phyloP scores from a whole-genome alignment of 2,888 invertebrate species.

The Tachina grossa region DNA sequence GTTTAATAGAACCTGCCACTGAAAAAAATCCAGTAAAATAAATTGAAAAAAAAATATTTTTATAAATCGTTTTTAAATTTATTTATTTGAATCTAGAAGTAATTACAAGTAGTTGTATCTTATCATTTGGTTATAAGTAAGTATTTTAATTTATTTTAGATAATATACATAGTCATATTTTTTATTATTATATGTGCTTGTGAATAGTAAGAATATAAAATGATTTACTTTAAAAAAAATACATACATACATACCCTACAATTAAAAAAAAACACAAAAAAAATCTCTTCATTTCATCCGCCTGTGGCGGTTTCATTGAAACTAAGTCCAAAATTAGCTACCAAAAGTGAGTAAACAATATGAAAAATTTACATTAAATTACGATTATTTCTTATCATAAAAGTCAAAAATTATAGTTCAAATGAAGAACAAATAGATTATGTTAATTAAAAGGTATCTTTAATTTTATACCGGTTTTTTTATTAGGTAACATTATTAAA shows the following conservation, averaged over 20 bases:
- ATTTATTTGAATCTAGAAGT: slow-evolving; percentile 28
- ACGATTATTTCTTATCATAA: slow-evolving; percentile 31
- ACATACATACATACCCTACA: slow-evolving; percentile 19
- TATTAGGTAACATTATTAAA: slow-evolving; percentile 47
- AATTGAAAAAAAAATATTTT: slow-evolving; percentile 36
- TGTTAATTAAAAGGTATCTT: slow-evolving; percentile 47
- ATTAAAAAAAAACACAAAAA: background rate
- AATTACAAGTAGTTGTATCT: slow-evolving; percentile 32
- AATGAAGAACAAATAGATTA: slow-evolving; percentile 28
- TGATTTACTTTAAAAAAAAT: slow-evolving; percentile 33
- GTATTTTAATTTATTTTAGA: slow-evolving; percentile 38
- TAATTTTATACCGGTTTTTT: slow-evolving; percentile 44
- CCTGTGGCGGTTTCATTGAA: slow-evolving; percentile 3
- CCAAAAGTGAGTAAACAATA: slow-evolving; percentile 5
- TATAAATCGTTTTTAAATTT: slow-evolving; percentile 15
- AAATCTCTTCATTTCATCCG: background rate
- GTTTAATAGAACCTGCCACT: slow-evolving; percentile 34
- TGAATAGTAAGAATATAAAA: slow-evolving; percentile 19
- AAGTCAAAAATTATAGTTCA: slow-evolving; percentile 32
- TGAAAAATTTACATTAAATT: slow-evolving; percentile 15
- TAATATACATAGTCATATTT: slow-evolving; percentile 36
- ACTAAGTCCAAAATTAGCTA: slow-evolving; percentile 3
- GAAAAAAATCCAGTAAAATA: slow-evolving; percentile 38
- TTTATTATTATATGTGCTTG: slow-evolving; percentile 31
- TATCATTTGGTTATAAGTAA: background rate